Evolutionary conservation across 2,797 vertebrate species (phyloP).

Genomic region (Liasis olivaceus): DNA sequence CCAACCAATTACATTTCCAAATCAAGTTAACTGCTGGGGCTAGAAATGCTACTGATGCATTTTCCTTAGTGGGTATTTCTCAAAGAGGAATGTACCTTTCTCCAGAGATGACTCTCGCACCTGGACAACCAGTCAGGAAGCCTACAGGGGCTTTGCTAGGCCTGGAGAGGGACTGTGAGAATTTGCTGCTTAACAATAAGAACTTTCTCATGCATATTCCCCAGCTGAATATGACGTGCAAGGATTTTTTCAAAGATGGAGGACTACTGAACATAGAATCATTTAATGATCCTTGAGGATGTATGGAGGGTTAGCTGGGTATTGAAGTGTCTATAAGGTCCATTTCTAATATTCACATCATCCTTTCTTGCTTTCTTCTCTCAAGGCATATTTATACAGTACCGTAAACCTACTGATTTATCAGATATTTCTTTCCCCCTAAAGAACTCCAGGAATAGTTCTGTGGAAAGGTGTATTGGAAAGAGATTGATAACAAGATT

Average conservation of each 20-base stretch:
- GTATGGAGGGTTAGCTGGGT: not conserved
- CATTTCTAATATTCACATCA: not conserved
- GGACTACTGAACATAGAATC: not conserved
- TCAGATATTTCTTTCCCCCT: not conserved
- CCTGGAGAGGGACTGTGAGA: not conserved
- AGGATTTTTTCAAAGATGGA: not conserved
- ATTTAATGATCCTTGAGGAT: not conserved
- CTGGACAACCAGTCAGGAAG: not conserved
- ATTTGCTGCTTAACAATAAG: not conserved
- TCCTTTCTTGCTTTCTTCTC: not conserved
- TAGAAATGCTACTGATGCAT: not conserved
- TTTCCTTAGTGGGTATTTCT: not conserved
- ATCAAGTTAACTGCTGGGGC: not conserved
- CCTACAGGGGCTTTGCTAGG: not conserved
- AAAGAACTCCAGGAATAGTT: not conserved
- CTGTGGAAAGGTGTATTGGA: not conserved
- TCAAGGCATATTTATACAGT: not conserved
- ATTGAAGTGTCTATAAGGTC: not conserved
- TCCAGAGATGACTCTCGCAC: not conserved
- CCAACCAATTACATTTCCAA: not conserved
- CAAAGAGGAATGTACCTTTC: not conserved
- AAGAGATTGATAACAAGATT: not conserved
- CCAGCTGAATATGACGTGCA: not conserved
- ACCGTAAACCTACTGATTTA: not conserved
- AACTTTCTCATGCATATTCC: not conserved